These are phyloP conservation scores for Folsomia candida DNA, from an alignment of 2,888 invertebrate species.

Conservation along the genomic window DNA sequence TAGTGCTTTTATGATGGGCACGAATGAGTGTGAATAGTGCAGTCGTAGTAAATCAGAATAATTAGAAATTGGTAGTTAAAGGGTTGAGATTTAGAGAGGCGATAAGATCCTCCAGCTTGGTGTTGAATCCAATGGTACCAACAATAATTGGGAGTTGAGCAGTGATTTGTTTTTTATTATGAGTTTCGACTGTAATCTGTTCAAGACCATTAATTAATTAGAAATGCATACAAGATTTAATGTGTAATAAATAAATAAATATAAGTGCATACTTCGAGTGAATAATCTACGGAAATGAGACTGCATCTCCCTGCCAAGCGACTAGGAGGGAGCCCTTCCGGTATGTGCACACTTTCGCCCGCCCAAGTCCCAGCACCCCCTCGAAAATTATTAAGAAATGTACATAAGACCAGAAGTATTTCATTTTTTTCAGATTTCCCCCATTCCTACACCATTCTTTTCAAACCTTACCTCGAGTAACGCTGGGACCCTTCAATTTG, in stretches of 20 bases:
- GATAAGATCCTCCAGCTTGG: slow-evolving; percentile 20
- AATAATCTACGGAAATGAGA: slow-evolving; percentile 27
- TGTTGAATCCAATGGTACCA: slow-evolving; percentile 32
- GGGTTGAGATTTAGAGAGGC: background rate
- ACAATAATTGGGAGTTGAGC: slow-evolving; percentile 35
- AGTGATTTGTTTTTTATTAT: slow-evolving; percentile 18
- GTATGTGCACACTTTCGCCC: slow-evolving; percentile 24
- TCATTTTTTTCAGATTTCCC: background rate
- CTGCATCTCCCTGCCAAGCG: slow-evolving; percentile 31
- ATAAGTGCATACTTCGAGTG: slow-evolving; percentile 23
- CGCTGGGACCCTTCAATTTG: slow-evolving; percentile 26
- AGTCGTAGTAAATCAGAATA: no score
- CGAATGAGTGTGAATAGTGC: no score
- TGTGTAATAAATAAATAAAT: background rate
- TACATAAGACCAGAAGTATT: background rate
- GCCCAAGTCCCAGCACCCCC: slow-evolving; percentile 20
- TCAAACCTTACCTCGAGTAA: no score
- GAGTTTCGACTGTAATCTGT: slow-evolving; percentile 32
- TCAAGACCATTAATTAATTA: background rate
- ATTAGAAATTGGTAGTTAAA: no score
- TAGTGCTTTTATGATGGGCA: no score
- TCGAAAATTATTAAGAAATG: no score
- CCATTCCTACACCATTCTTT: slow-evolving; percentile 18
- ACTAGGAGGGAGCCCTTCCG: slow-evolving; percentile 27
- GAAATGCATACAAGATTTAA: background rate